A percentile compares a stretch with the other conserved stretches of the same genome.
These are phyloP conservation scores for Erebia epiphron DNA, from an alignment of 2,888 invertebrate species.

Conservation along the genomic window DNA sequence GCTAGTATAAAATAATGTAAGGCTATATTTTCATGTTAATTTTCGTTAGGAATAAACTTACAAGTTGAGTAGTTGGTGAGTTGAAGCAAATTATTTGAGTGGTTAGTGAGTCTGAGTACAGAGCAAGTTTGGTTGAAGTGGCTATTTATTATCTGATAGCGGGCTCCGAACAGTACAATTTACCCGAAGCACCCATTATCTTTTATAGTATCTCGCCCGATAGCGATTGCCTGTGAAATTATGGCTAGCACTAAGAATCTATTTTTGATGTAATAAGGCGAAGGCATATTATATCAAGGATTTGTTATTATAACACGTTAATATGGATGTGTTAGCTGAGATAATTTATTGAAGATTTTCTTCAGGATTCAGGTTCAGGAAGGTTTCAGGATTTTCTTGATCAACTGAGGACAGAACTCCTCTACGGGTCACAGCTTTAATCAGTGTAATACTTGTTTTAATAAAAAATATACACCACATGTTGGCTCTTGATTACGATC, in stretches of 20 bases:
- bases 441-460: too few relatives aligned
- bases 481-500: too few relatives aligned
- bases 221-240: conserved; percentile 21
- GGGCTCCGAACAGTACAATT: conserved; percentile 24
- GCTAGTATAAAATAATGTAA: not conserved
- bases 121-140: conserved; percentile 16
- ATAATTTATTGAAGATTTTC: too few relatives aligned
- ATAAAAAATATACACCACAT: too few relatives aligned
- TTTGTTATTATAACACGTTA: too few relatives aligned
- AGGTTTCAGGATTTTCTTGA: too few relatives aligned
- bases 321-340: too few relatives aligned
- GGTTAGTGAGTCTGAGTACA: not conserved
- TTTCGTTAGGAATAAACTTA: not conserved
- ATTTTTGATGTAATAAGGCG: conserved; percentile 14
- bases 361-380: too few relatives aligned
- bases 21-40: not conserved
- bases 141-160: conserved; percentile 29
- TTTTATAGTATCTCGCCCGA: conserved; percentile 17
- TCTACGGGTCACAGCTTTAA: too few relatives aligned
- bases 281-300: not conserved
- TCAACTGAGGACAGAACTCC: too few relatives aligned
- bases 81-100: conserved; percentile 15
- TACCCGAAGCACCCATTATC: conserved; percentile 25
- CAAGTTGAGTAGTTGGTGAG: not conserved
- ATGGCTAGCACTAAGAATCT: conserved; percentile 2